Evolutionary conservation across 2,888 invertebrate genomes (phyloP).

Genomic region (Automeris io): DNA sequence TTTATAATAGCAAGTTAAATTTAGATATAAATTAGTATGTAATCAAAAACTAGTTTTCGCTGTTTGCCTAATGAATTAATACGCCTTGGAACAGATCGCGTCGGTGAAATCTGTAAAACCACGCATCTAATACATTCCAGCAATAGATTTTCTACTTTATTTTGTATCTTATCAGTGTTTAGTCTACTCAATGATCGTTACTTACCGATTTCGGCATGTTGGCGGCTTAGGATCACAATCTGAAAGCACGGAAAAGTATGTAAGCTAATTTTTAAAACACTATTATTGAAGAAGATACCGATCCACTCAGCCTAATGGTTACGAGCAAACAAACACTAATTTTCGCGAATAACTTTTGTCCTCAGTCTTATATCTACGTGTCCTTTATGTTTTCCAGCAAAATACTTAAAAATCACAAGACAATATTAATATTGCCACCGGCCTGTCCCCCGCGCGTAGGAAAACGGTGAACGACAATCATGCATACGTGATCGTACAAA

Average conservation of each 20-base stretch:
- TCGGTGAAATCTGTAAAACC: constrained; percentile 10
- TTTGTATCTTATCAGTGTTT: constrained; percentile 5
- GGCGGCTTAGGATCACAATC: constrained; percentile 70
- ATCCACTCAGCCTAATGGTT: constrained; percentile 19
- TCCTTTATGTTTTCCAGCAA: constrained; percentile 38
- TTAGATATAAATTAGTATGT: constrained; percentile 9
- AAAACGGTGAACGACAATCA: constrained; percentile 33
- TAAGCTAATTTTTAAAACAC: constrained; percentile 36
- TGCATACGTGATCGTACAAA: constrained; percentile 12
- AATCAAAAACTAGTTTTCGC: constrained; percentile 8
- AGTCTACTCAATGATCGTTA: constrained; percentile 21
- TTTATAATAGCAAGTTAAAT: constrained; percentile 6
- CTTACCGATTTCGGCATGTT: constrained; percentile 82
- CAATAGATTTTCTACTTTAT: background rate
- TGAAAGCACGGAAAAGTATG: constrained; percentile 51
- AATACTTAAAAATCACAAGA: constrained; percentile 33
- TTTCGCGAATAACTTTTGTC: constrained; percentile 17
- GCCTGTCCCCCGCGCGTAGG: constrained; percentile 39
- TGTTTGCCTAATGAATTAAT: constrained; percentile 14
- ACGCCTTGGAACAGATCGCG: constrained; percentile 16
- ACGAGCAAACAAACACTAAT: constrained; percentile 30
- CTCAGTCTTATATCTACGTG: constrained; percentile 19
- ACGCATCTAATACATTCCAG: constrained; percentile 16
- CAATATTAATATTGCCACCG: constrained; percentile 57
- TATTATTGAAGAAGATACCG: constrained; percentile 11